Evolutionary conservation across 2,888 invertebrate genomes (phyloP).

Genomic region (Tipula vernalis): DNA sequence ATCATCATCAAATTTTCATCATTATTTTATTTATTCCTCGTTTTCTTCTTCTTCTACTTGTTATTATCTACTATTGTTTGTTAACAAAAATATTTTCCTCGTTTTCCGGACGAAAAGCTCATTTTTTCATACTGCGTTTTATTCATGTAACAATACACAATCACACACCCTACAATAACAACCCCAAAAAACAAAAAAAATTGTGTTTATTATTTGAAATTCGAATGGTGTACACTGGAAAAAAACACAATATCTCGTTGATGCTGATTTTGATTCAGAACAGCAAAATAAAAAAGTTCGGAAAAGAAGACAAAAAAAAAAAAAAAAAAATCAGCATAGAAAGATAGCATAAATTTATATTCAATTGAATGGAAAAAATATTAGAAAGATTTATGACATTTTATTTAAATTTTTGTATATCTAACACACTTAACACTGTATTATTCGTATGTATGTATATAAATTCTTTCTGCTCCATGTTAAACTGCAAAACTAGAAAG

Average conservation of each 20-base stretch:
- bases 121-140: background rate
- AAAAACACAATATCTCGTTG: background rate
- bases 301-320: background rate
- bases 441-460: background rate
- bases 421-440: background rate
- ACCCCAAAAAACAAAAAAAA: background rate
- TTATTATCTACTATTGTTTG: background rate
- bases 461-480: background rate
- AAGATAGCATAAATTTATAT: background rate
- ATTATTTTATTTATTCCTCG: background rate
- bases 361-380: background rate
- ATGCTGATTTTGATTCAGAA: background rate
- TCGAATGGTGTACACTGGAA: background rate
- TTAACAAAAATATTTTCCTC: background rate
- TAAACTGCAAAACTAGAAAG: background rate
- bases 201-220: background rate
- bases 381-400: background rate
- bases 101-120: background rate
- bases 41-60: background rate
- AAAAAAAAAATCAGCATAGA: background rate
- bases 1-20: conserved; percentile 4
- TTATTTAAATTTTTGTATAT: background rate
- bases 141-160: background rate
- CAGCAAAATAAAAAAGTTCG: background rate
- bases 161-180: background rate